Conservation (phyloP, 1,140 invertebrate genomes). For the Leptinotarsa undecemlineata region DNA sequence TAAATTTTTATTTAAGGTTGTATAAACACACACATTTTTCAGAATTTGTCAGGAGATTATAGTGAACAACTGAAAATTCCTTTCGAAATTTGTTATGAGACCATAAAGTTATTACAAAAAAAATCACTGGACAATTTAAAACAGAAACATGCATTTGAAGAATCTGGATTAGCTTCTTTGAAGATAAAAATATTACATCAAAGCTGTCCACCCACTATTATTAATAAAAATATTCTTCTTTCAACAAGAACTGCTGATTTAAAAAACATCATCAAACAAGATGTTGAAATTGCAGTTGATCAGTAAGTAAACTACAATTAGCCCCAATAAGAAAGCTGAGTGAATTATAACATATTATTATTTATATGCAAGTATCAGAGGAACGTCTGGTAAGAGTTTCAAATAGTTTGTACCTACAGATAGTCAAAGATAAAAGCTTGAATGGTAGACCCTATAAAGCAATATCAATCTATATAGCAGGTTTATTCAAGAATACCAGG, state of each 20-base stretch:
- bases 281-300: constrained; percentile 55
- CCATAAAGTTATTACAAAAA: constrained; percentile 64
- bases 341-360: background rate
- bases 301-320: constrained; percentile 50
- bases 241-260: constrained; percentile 60
- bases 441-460: too few relatives aligned
- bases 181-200: constrained; percentile 61
- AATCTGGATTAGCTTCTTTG: constrained; percentile 68
- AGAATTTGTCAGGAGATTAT: constrained; percentile 66
- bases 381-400: too few relatives aligned
- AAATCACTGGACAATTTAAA: constrained; percentile 71
- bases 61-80: constrained; percentile 60
- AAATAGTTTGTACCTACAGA: too few relatives aligned
- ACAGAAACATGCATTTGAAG: constrained; percentile 64
- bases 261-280: constrained; percentile 59
- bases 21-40: constrained; percentile 40
- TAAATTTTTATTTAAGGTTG: constrained; percentile 12
- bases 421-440: too few relatives aligned
- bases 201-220: constrained; percentile 51
- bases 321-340: background rate
- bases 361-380: too few relatives aligned
- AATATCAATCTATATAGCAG: too few relatives aligned
- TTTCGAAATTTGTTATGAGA: constrained; percentile 57
- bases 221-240: constrained; percentile 59
- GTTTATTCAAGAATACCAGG: too few relatives aligned